Base-by-base conservation (phyloP, 2,113 vertebrate genomes). In the Cololabis saira region DNA sequence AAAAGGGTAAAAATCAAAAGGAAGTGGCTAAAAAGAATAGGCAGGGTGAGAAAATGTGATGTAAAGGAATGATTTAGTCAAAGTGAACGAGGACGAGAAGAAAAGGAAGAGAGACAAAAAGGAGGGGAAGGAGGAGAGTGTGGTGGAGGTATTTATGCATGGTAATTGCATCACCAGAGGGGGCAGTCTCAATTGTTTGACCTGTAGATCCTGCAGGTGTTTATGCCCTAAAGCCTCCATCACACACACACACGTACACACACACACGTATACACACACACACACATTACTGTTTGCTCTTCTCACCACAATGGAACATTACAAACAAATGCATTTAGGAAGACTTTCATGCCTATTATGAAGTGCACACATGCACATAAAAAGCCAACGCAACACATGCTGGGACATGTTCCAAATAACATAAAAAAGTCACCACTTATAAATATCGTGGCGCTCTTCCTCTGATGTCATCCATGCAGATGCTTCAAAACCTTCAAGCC, bases 161-260 rank as follows among this genome's bases (percentile, higher is more conserved):
- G 60, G 76, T 86, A 80, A 87, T 81, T 78, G 74, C 61, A 61
- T 88, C 82, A 88, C 87, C 48, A 61, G 80, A 70, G 87, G 89
- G 81, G 85, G 88, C 83, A 81, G 78, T 80, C 80, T 89, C 72
- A 65, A 74, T 76, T 65, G 16, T 89, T 89, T 91, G 90, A 89
- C 90, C 88, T 88, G 76, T 51, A 42, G 81, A 76, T 83, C 71
- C 82, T 87, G 81, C 91, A 92, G 88, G 91, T 93, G 92, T 92
- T 78, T 70, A 33, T 50, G 52, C 62, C 48, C 13, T 1, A 65
- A 30, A 18, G 15, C 58, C 22, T 5, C 50, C 13, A 19, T 7
- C 33, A 5, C 47, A 4, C 33, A 4, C 33, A 4, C 10, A 37
- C 33, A 37, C 33, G 52, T 24, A 37, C 54, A 51, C 64, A 58